Base-by-base conservation (phyloP, 2,113 vertebrate genomes). In the Okapia johnstoni region DNA sequence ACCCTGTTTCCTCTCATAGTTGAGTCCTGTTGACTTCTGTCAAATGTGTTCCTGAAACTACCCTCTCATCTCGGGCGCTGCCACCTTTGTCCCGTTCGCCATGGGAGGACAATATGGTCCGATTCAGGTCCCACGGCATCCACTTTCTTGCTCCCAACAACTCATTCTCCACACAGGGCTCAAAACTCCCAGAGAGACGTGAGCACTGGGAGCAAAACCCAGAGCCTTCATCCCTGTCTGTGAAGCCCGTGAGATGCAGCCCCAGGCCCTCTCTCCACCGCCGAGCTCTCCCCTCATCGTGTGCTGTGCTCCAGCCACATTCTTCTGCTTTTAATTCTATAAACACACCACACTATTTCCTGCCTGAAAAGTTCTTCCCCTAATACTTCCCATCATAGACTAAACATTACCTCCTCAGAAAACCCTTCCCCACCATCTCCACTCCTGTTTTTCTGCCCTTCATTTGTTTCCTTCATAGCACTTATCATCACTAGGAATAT, bases 311-410 rank as follows among this genome's bases (percentile, higher is more conserved):
- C 83, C 60, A 63, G 80, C 26, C 85, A 88, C 60, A 54, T n/a
- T 60, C 40, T 33, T 54, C 61, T 86, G 88, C 79, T 85, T 97
- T 94, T 90, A 80, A 96, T 90, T 93, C 84, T 77, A 21, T 79
- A 85, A 94, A 50, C 58, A 94, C 36, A 54, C 16, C 76, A 88
- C 1, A 0, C 90, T 73, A 85, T 76, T 86, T 96, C 63, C 90
- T 94, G 90, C 96, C 73, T 3, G 2, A 63, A 79, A 60, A n/a
- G 11, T 28, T 85, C 73, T 55, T 96, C 54, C 57, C 57, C 93
- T 83, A 93, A 93, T 55, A 89, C 28, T 63, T 90, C 61, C 36
- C 66, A 89, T 50, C 25, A 90, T 83, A 96, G 76, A 86, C 63
- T 79, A n/a, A 84, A 61, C 11, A 12, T 25, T 58, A 60, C 25